Conservation (phyloP, 2,888 invertebrate species). For the Schrankia costaestrigalis region DNA sequence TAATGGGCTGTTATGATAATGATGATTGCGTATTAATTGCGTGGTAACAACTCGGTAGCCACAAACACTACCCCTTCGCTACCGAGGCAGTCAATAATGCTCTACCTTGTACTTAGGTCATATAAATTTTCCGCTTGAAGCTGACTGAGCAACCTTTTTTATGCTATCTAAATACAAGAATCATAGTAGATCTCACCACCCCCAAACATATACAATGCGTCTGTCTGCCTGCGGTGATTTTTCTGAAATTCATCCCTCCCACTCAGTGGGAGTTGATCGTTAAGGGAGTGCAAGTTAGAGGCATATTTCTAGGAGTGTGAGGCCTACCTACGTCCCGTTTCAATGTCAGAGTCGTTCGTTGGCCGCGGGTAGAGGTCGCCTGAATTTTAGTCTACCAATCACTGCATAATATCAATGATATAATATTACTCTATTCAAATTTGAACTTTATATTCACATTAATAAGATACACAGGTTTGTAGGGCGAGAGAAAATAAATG, state of each 20-base stretch:
- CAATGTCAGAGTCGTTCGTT: conserved; percentile 74
- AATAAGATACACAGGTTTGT: conserved; percentile 3
- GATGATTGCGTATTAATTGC: no score
- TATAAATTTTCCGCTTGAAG: no score
- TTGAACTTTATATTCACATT: conserved; percentile 10
- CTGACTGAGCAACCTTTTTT: neutral
- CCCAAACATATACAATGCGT: conserved; percentile 34
- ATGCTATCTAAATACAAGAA: no score
- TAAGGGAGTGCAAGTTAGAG: conserved; percentile 45
- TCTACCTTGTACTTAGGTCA: no score
- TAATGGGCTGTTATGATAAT: no score
- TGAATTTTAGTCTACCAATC: conserved; percentile 32
- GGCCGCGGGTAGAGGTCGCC: conserved; percentile 68
- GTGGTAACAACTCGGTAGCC: no score
- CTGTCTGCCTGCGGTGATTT: conserved; percentile 33
- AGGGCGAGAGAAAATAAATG: conserved; percentile 1
- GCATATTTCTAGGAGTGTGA: conserved; percentile 51
- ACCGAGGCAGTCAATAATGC: no score
- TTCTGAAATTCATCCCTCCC: conserved; percentile 22
- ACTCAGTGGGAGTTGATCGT: conserved; percentile 34
- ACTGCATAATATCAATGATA: no score
- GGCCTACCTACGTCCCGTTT: conserved; percentile 55
- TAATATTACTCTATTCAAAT: conserved; percentile 14
- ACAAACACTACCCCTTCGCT: no score
- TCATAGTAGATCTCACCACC: conserved; percentile 17